phyloP scores from a whole-genome alignment of 92 coral and sea anemone genomes.

The Pocillopora meandrina region DNA sequence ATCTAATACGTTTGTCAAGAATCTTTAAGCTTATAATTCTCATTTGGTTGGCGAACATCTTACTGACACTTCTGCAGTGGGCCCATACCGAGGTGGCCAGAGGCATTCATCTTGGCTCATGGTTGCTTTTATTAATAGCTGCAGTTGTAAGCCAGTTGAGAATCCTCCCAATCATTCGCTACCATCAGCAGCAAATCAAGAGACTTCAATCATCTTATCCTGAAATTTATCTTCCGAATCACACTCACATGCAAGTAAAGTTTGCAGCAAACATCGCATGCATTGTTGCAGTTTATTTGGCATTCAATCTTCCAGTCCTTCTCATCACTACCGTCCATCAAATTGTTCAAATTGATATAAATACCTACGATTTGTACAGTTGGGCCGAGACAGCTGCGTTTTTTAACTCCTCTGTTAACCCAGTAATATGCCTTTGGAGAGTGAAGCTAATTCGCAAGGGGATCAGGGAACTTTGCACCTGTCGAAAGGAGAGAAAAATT shows the following conservation, averaged over 20 bases:
- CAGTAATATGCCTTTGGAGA: constrained; percentile 73
- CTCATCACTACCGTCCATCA: constrained; percentile 51
- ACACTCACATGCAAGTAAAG: constrained; percentile 41
- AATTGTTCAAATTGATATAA: constrained; percentile 34
- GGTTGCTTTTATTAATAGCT: constrained; percentile 54
- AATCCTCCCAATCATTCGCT: constrained; percentile 57
- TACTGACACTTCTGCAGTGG: constrained; percentile 74
- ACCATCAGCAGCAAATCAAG: constrained; percentile 68
- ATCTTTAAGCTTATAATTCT: constrained; percentile 56
- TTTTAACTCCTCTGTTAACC: constrained; percentile 69
- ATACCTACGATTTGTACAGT: constrained; percentile 53
- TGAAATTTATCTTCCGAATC: not conserved
- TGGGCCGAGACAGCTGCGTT: constrained; percentile 80
- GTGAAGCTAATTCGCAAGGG: constrained; percentile 26
- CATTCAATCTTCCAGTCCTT: constrained; percentile 69
- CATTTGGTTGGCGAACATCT: constrained; percentile 44
- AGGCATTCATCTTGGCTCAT: constrained; percentile 58
- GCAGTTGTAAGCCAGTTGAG: constrained; percentile 56
- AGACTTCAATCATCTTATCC: not conserved
- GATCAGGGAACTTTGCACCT: not conserved
- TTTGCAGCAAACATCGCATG: constrained; percentile 64
- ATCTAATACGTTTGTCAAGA: constrained; percentile 48
- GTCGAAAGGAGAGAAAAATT: not conserved
- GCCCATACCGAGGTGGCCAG: constrained; percentile 58
- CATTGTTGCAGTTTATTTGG: constrained; percentile 61